phyloP scores from a whole-genome alignment of 1,140 invertebrate genomes.

The Meteorus sp. region DNA sequence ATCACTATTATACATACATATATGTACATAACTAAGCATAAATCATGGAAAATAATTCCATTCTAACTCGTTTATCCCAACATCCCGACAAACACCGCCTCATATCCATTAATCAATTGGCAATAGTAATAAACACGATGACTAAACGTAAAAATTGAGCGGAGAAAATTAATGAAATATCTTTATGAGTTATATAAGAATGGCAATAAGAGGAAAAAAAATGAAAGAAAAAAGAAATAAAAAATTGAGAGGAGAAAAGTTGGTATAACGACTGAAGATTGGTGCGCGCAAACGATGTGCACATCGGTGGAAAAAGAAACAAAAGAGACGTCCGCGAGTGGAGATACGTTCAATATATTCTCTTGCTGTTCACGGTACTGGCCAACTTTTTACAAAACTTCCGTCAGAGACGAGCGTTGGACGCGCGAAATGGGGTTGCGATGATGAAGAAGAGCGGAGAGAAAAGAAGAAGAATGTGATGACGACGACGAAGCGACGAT shows the following conservation, averaged over 20 bases:
- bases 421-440: conserved; percentile 10
- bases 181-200: conserved; percentile 2
- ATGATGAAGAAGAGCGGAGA: not conserved
- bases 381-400: conserved; percentile 25
- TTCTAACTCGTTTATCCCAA: too few relatives aligned
- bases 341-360: not conserved
- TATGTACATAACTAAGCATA: too few relatives aligned
- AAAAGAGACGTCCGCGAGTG: conserved; percentile 4
- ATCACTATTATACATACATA: too few relatives aligned
- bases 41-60: too few relatives aligned
- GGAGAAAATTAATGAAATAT: conserved; percentile 23
- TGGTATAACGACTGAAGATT: conserved; percentile 19
- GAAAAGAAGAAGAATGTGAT: not conserved
- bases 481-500: too few relatives aligned
- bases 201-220: too few relatives aligned
- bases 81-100: too few relatives aligned
- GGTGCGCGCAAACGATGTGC: not conserved
- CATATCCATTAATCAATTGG: not conserved
- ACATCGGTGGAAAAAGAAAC: conserved; percentile 3
- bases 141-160: conserved; percentile 4
- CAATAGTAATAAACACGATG: conserved; percentile 18
- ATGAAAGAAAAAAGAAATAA: too few relatives aligned
- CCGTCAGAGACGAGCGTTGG: conserved; percentile 17
- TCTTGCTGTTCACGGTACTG: not conserved
- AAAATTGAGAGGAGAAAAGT: conserved; percentile 16